Evolutionary conservation across 2,888 invertebrate genomes (phyloP), one percentile per base, ranked within the genome.

Genomic region (Tromatobia lineatoria): DNA sequence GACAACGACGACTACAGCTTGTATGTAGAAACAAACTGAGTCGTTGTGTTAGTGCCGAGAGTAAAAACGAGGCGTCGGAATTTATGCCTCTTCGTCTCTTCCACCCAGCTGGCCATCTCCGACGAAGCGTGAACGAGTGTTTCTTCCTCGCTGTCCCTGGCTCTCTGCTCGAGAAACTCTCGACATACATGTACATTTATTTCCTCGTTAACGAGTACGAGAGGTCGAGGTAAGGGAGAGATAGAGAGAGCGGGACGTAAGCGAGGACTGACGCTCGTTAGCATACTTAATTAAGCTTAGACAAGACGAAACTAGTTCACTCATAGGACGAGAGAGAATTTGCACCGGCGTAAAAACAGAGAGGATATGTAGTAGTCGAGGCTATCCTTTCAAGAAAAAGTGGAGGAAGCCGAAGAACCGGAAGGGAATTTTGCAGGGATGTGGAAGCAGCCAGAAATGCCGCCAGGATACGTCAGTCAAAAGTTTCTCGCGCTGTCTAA

Each of bases 381-480:
- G 18, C n/a, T 52, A 4, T 34, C 38, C 34, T 29, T 61, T 61
- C 18, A 18, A n/a, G 18, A 29, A 61, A 61, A 34, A n/a, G 34
- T 29, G 61, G 4, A 29, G 29, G 18, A 61, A 34, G 29, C n/a
- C n/a, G 61, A 61, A 61, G 61, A 42, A 66, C 7, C 13, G 45
- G 79, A 80, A 78, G 61, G 69, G 82, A 67, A 59, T 45, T 38
- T 38, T 64, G 66, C 78, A 67, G 67, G 59, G 80, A 80, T 71
- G 78, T 76, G 78, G 82, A 84, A 87, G 57, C 64, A 71, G 45
- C 54, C 20, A 71, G 57, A 57, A 25, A 38, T 66, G 70, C 45
- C 52, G 38, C 45, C 81, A 57, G 64, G 83, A 86, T 86, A 86
- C 86, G 88, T 90, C 89, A 89, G 88, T 89, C 88, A 88, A 88